A percentile compares a stretch with the other conserved stretches of the same genome.
These are phyloP conservation scores for Parazoanthus swiftii DNA, from an alignment of 92 coral and sea anemone genomes.

Conservation along the genomic window DNA sequence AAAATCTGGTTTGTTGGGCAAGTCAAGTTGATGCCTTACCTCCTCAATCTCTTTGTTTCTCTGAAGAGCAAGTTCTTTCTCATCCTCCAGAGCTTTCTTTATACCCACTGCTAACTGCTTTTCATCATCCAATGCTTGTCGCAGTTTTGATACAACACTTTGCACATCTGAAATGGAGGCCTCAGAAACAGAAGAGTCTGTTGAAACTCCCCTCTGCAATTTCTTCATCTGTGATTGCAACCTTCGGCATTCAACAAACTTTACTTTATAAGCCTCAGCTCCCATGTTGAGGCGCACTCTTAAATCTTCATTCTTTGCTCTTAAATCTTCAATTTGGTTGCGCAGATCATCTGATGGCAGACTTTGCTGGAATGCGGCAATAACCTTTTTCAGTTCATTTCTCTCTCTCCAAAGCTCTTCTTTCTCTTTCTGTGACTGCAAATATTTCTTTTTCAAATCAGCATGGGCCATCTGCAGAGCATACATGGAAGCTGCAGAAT, in stretches of 20 bases:
- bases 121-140: slow-evolving; percentile 75
- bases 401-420: slow-evolving; percentile 92
- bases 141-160: slow-evolving; percentile 56
- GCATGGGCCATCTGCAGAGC: slow-evolving; percentile 96
- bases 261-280: slow-evolving; percentile 92
- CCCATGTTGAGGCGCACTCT: slow-evolving; percentile 96
- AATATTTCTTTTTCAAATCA: slow-evolving; percentile 86
- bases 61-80: slow-evolving; percentile 49
- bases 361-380: slow-evolving; percentile 75
- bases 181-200: slow-evolving; percentile 50
- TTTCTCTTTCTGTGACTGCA: slow-evolving; percentile 73
- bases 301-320: slow-evolving; percentile 90
- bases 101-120: slow-evolving; percentile 34
- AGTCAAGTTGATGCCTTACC: slow-evolving; percentile 44
- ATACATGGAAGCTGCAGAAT: slow-evolving; percentile 90
- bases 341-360: slow-evolving; percentile 81
- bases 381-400: slow-evolving; percentile 79
- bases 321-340: slow-evolving; percentile 85
- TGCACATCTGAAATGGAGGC: slow-evolving; percentile 43
- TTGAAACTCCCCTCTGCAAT: slow-evolving; percentile 51
- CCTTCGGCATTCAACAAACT: slow-evolving; percentile 89
- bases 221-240: slow-evolving; percentile 75
- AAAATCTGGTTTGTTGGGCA: not conserved
- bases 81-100: slow-evolving; percentile 66
- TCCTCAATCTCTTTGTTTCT: slow-evolving; percentile 64